Evolutionary conservation across 2,888 invertebrate genomes (phyloP), one percentile per base, ranked within the genome.

Genomic region (Synergus japonicus): DNA sequence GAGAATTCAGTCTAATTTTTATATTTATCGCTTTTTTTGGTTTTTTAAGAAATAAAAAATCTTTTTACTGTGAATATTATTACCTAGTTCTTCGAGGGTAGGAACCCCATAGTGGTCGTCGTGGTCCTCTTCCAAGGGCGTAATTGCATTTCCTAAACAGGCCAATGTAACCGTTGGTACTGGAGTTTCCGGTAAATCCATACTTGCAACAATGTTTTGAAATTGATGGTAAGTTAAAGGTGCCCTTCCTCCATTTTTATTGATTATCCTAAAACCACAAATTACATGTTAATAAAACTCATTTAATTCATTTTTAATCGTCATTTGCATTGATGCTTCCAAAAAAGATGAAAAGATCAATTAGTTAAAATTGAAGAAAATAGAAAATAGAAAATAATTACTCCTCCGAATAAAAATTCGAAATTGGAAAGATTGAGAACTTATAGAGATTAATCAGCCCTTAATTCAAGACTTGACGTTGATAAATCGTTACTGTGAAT

Each of bases 141-240:
- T 97, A 81, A 92, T 92, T 22, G 95, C 95, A 1, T 94, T 94
- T 18, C 94, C 93, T 1, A 97, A 92, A 76, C 92, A 93, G 37
- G 93, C 92, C 2, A 92, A 84, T 0, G 94, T 93, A 43, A 96
- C 93, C 0, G 94, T 88, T 0, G 94, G 90, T 84, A 94, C 95
- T 0, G 97, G 95, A 66, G 93, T 91, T 54, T 95, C 94, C 13
- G 97, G 97, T 22, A 95, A 93, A 7, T 95, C 96, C 95, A 97
- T 95, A 79, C 94, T 93, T 8, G 96, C 95, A 18, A 97, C 94
- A 82, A 97, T 93, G 29, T 95, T 95, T 93, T 97, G 96, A 92
- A 97, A 98, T 91, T 97, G 96, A 89, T 97, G 96, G 91, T 97
- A 97, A 0, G 97, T 98, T 78, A 97, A 92, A 0, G 97, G 97